Conservation (phyloP, 1,140 invertebrate species). For the Formica selysi region DNA sequence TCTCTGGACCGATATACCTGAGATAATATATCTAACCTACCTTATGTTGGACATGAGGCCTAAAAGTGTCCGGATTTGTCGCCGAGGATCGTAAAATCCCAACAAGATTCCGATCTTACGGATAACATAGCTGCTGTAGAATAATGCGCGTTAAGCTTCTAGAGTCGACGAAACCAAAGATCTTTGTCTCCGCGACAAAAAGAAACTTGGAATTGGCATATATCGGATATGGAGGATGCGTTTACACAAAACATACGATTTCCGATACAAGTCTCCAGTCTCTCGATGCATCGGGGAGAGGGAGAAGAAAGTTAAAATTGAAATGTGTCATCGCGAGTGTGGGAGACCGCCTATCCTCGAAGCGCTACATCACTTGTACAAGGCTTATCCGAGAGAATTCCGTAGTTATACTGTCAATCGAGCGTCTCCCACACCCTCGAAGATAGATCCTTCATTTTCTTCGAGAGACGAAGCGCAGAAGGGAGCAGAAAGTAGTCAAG, state of each 20-base stretch:
- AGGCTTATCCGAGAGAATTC: conserved; percentile 6
- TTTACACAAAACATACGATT: background rate
- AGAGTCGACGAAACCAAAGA: conserved; percentile 2
- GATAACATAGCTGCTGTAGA: conserved; percentile 67
- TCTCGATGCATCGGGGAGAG: background rate
- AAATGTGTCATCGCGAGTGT: background rate
- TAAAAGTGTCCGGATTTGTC: conserved; percentile 59
- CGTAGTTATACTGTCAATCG: conserved; percentile 46
- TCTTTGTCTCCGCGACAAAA: background rate
- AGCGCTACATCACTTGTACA: background rate
- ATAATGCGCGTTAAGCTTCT: conserved; percentile 12
- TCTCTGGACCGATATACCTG: background rate
- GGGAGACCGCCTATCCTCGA: background rate
- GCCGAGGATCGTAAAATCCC: conserved; percentile 7
- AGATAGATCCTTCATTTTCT: conserved; percentile 10
- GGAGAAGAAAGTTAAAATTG: background rate
- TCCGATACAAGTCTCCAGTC: background rate
- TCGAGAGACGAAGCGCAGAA: conserved; percentile 8
- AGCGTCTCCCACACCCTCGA: background rate
- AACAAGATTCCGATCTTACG: background rate
- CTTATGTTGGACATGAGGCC: conserved; percentile 25
- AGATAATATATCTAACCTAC: conserved; percentile 37
- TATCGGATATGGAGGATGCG: background rate
- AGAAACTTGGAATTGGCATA: background rate
- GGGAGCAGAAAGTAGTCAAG: conserved; percentile 53